A percentile compares a stretch with the other conserved stretches of the same genome.
phyloP scores from a whole-genome alignment of 2,888 invertebrate genomes.

The Syrista parreyssii region DNA sequence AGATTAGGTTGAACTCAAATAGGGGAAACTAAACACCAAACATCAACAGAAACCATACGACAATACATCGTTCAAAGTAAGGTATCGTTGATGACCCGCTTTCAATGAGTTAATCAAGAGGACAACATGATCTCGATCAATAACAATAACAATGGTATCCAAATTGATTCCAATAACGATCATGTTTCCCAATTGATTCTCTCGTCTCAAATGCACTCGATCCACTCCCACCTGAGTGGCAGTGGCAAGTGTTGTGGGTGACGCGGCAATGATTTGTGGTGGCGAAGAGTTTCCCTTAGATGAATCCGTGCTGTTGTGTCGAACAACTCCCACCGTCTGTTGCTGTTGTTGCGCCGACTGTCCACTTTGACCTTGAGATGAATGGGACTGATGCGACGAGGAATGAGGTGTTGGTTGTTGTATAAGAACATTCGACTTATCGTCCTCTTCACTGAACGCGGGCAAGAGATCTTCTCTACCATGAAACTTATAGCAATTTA shows the following conservation, averaged over 20 bases:
- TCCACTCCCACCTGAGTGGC: conserved; percentile 64
- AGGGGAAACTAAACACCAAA: conserved; percentile 62
- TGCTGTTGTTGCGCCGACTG: conserved; percentile 46
- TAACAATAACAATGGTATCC: neutral
- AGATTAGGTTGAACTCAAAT: conserved; percentile 57
- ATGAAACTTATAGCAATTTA: conserved; percentile 98
- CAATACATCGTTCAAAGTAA: neutral
- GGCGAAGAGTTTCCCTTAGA: conserved; percentile 66
- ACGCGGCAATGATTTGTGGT: conserved; percentile 62
- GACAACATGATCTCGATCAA: neutral
- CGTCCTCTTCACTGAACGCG: conserved; percentile 92
- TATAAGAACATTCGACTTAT: conserved; percentile 75
- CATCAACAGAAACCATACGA: conserved; percentile 34
- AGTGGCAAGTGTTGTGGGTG: conserved; percentile 63
- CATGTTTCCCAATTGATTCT: neutral
- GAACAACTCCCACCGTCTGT: conserved; percentile 47
- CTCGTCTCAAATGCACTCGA: conserved; percentile 32
- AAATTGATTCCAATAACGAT: neutral
- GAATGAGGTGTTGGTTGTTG: conserved; percentile 67
- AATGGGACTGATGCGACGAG: conserved; percentile 51
- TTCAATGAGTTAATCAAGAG: neutral
- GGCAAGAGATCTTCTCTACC: conserved; percentile 95
- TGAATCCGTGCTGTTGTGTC: conserved; percentile 62
- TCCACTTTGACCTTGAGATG: conserved; percentile 53
- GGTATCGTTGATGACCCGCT: neutral